Percentiles rank a stretch among this genome's conserved stretches.
Evolutionary conservation across 2,113 vertebrate species (phyloP).

Genomic region (Callithrix jacchus): DNA sequence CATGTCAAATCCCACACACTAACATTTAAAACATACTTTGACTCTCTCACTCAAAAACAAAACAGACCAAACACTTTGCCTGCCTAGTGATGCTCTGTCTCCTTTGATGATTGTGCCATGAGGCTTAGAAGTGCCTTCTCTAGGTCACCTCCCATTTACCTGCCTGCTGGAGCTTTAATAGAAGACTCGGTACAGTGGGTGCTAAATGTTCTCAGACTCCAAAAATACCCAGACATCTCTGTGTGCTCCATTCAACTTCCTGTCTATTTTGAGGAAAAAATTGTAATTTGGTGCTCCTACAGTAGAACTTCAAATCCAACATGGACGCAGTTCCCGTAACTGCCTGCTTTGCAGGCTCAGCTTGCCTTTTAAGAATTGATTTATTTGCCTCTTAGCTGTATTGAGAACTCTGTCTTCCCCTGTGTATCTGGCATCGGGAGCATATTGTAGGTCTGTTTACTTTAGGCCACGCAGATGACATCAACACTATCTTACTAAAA

Average conservation of each 20-base stretch:
- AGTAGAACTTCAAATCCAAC: slow-evolving; percentile 75
- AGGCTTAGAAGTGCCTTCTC: slow-evolving; percentile 60
- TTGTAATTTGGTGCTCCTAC: slow-evolving; percentile 81
- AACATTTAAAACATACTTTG: not conserved
- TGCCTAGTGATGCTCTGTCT: slow-evolving; percentile 21
- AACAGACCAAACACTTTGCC: not conserved
- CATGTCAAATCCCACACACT: not conserved
- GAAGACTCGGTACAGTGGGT: slow-evolving; percentile 75
- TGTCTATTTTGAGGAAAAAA: slow-evolving; percentile 83
- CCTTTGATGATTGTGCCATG: not conserved
- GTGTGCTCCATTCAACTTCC: slow-evolving; percentile 77
- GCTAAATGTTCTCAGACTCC: slow-evolving; percentile 83
- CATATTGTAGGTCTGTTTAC: slow-evolving; percentile 44
- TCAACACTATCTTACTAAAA: slow-evolving; percentile 66
- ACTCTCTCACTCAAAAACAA: not conserved
- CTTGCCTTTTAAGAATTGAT: slow-evolving; percentile 75
- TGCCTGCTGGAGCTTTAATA: slow-evolving; percentile 75
- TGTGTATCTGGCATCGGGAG: slow-evolving; percentile 8
- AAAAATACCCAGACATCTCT: slow-evolving; percentile 80
- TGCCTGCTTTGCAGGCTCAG: slow-evolving; percentile 76
- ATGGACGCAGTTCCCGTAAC: slow-evolving; percentile 77
- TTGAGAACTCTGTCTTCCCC: slow-evolving; percentile 62
- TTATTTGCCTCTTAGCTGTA: slow-evolving; percentile 76
- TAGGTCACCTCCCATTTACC: slow-evolving; percentile 71
- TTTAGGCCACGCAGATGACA: slow-evolving; percentile 56